These are phyloP conservation scores for Hypolimnas misippus DNA, from an alignment of 2,888 invertebrate genomes.

Conservation along the genomic window DNA sequence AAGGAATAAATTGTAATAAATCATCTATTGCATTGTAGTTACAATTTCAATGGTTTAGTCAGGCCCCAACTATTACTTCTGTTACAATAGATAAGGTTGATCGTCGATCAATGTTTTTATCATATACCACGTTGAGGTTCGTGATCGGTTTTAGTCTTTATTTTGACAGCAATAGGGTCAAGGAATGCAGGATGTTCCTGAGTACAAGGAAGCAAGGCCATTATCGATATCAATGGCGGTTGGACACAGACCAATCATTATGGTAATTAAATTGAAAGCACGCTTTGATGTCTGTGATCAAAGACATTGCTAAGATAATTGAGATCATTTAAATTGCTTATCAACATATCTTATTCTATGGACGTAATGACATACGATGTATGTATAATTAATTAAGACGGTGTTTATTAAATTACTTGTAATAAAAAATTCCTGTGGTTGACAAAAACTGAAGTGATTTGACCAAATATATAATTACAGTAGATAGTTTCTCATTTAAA, in stretches of 20 bases:
- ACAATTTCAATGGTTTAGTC: constrained; percentile 13
- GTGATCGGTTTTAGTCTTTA: not conserved
- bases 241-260: constrained; percentile 53
- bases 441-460: not conserved
- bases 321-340: constrained; percentile 28
- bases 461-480: too few species aligned
- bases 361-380: not conserved
- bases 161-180: constrained; percentile 5
- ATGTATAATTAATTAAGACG: not conserved
- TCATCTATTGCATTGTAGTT: not conserved
- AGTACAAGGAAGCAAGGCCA: constrained; percentile 36
- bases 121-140: not conserved
- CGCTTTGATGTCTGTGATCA: constrained; percentile 53
- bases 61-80: not conserved
- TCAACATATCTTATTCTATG: constrained; percentile 19
- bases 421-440: not conserved
- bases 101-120: constrained; percentile 9
- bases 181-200: not conserved
- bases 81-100: constrained; percentile 2
- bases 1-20: constrained; percentile 11
- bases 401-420: not conserved
- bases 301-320: constrained; percentile 36
- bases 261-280: constrained; percentile 57
- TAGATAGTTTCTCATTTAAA: too few species aligned
- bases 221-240: constrained; percentile 48